Evolutionary conservation across 2,888 invertebrate species (phyloP), one percentile per base, ranked within the genome.

Genomic region (Pogonocherus hispidulus): DNA sequence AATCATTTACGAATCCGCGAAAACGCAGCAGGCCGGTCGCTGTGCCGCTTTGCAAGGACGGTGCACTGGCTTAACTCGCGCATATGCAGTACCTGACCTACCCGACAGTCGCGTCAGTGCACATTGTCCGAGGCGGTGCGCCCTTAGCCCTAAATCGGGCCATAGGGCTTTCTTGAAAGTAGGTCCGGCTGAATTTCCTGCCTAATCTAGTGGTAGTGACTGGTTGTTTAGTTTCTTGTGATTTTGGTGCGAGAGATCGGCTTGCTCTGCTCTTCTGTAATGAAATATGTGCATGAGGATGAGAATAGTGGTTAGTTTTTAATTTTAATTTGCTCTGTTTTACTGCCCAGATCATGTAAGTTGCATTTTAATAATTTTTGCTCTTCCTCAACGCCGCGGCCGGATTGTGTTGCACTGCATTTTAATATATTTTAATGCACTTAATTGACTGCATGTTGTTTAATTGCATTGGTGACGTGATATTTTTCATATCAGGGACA

Each of bases 61-160:
- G 47, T 60, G 70, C n/a, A 27, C 70, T 64, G 69, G 49, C 70
- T 63, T 76, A 75, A 69, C 72, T 75, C 83, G 85, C 84, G 85
- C 85, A 84, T 83, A 84, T 84, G 85, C 84, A 85, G 82, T 80
- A 80, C 82, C 83, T 83, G 84, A 85, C 85, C 85, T 85, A 84
- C 83, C 83, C 83, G 81, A 85, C 84, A 84, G 83, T 84, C 81
- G 81, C 79, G 78, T 73, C 71, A 75, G 75, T 81, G 83, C 82
- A 82, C 80, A 82, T 81, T 81, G 80, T 79, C 81, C 82, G 83
- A 78, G 80, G 77, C 80, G 80, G 80, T 78, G 75, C 79, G 77
- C 83, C 81, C 80, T 81, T 80, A 80, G 83, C 83, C 84, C 84
- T 82, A 81, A 80, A 80, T 77, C 79, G 81, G 83, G 82, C 80